Evolutionary conservation across 2,797 vertebrate species (phyloP), one percentile per base, ranked within the genome.

Genomic region (Synanceia verrucosa): DNA sequence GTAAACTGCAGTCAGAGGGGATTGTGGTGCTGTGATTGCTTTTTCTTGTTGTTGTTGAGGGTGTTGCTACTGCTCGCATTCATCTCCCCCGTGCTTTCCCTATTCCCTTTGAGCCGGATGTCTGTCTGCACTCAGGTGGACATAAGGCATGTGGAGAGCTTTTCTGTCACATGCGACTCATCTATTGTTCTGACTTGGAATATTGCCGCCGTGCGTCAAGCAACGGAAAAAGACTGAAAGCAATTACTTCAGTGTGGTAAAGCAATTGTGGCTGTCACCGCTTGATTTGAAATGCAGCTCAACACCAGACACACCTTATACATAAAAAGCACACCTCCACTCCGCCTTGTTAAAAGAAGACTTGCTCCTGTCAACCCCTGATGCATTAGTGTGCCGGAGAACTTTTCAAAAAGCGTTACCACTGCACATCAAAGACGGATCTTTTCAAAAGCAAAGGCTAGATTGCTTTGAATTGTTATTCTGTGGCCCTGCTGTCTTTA

Each of bases 231-330:
- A 88, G 81, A 86, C 84, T 74, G 76, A 90, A 90, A 85, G 88
- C 89, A 89, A 93, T 94, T 92, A 92, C 86, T 76, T 50, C 24
- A 72, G 67, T 68, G 81, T 69, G 82, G 81, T 81, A 78, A 86
- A 91, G 88, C 85, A 82, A 89, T 88, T 84, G 87, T 82, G 78
- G 82, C 84, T 90, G 91, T 88, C 91, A 89, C 82, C 73, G 70
- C 73, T 88, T 62, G 62, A 80, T 90, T 85, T 86, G 70, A 88
- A 88, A 89, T 84, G 80, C 77, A 70, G 78, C 86, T 80, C 57
- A 34, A 73, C 66, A 62, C 63, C 71, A 70, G 77, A 82, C 76
- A 78, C 80, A 77, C 65, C 73, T 73, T 48, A 55, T 69, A 76
- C 73, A 78, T 77, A 65, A 81, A 87, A 74, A 64, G 39, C 47